phyloP scores from a whole-genome alignment of 2,888 invertebrate genomes.

The Acronicta alni region DNA sequence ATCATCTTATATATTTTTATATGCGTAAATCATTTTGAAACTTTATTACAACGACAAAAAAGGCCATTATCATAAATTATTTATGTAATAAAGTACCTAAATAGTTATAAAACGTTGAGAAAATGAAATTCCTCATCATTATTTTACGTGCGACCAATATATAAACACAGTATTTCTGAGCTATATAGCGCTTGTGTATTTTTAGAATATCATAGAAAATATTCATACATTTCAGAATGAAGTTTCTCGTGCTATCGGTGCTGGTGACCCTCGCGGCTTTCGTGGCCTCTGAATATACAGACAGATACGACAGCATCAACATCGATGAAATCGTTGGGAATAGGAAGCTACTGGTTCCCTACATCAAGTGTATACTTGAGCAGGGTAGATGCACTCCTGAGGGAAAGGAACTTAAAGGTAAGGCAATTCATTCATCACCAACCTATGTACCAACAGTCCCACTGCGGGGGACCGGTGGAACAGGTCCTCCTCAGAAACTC shows the following conservation, averaged over 20 bases:
- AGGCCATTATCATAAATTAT: constrained; percentile 16
- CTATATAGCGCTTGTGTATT: background rate
- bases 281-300: constrained; percentile 83
- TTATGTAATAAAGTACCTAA: constrained; percentile 26
- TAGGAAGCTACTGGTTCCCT: constrained; percentile 90
- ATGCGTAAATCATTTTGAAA: constrained; percentile 10
- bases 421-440: constrained; percentile 54
- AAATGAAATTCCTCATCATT: constrained; percentile 10
- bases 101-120: constrained; percentile 34
- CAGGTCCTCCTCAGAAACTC: too few species aligned
- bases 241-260: constrained; percentile 51
- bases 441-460: too few species aligned
- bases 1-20: constrained; percentile 2
- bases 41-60: constrained; percentile 10
- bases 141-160: background rate
- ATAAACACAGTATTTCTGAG: background rate
- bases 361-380: constrained; percentile 91
- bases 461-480: too few species aligned
- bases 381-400: constrained; percentile 91
- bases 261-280: constrained; percentile 49
- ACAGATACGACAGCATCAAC: constrained; percentile 92
- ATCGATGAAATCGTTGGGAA: constrained; percentile 91
- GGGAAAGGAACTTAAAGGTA: constrained; percentile 92
- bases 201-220: background rate
- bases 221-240: constrained; percentile 70